phyloP scores from a whole-genome alignment of 2,797 vertebrate species.

The Xiphophorus birchmanni region DNA sequence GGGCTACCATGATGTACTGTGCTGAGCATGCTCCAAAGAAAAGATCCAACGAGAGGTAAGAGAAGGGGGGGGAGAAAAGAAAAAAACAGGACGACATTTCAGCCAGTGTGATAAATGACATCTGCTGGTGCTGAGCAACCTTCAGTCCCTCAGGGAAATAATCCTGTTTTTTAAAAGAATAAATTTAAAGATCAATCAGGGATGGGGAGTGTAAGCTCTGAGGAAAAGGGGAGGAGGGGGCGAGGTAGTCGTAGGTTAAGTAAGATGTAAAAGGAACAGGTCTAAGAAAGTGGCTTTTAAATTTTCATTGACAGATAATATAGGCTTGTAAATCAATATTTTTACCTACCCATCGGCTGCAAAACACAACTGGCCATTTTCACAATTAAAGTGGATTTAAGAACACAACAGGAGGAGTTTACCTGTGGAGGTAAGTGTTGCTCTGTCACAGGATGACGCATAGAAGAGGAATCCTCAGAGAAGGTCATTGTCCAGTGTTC shows the following conservation, averaged over 20 bases:
- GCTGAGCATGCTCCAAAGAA: conserved; percentile 87
- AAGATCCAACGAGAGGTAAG: conserved; percentile 86
- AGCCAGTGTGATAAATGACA: conserved; percentile 87
- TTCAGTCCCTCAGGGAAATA: conserved; percentile 84
- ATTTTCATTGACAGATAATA: conserved; percentile 18
- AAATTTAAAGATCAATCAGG: conserved; percentile 88
- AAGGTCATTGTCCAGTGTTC: conserved; percentile 80
- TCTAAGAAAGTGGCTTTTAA: conserved; percentile 26
- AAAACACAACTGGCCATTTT: conserved; percentile 5
- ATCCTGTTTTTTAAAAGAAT: conserved; percentile 89
- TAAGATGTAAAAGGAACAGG: conserved; percentile 51
- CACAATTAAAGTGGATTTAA: not conserved
- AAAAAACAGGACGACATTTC: conserved; percentile 63
- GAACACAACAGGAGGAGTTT: not conserved
- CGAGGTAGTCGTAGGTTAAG: conserved; percentile 53
- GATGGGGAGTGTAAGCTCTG: conserved; percentile 72
- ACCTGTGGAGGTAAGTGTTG: conserved; percentile 60
- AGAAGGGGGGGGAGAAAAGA: conserved; percentile 47
- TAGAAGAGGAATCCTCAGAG: conserved; percentile 74
- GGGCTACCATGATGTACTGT: conserved; percentile 88
- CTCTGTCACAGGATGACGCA: conserved; percentile 70
- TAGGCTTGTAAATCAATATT: conserved; percentile 19
- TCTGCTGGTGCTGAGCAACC: conserved; percentile 87
- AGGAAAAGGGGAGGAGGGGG: conserved; percentile 8
- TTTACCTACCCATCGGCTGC: not conserved